Evolutionary conservation across 2,797 vertebrate species (phyloP), one percentile per base, ranked within the genome.

Genomic region (Ptychadena robeensis): DNA sequence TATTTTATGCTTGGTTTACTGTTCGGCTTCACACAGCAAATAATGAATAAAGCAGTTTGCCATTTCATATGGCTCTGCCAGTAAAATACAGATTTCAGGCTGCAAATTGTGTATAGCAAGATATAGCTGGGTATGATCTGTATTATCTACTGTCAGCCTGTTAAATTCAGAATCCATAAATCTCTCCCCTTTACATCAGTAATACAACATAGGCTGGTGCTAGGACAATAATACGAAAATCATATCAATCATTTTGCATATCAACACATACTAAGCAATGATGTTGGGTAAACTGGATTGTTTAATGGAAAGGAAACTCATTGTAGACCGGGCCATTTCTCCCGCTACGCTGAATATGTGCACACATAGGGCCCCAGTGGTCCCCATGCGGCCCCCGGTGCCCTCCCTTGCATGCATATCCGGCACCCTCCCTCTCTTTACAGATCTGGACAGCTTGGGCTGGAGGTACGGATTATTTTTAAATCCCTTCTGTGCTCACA

Each of bases 91-190:
- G 64, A 34, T 35, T 48, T 9, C 37, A 11, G 18, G 1, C 6
- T 44, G 37, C 12, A 37, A 77, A 34, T 38, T 63, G 57, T 74
- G 73, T 61, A 38, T 38, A 35, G 57, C 73, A 14, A 31, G 31
- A 30, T 40, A 37, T 32, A 66, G 28, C 37, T 35, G 40, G 38
- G 77, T 69, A 38, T 79, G 66, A 68, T 79, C 30, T 68, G 48
- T 59, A 79, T 70, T 79, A 70, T 48, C 38, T 66, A 25, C 76
- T 79, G 76, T 44, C 37, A 78, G 28, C 68, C 64, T 27, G 37
- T 67, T 69, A 59, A 35, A 59, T n/a, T 61, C 66, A 48, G 22
- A n/a, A 9, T 32, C 66, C 12, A 35, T 69, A 68, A 79, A 59
- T 70, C 66, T 25, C 37, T 31, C 44, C 34, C 31, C 15, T 22